These are phyloP conservation scores for Salvelinus alpinus DNA, from an alignment of 2,113 vertebrate genomes.

Conservation along the genomic window DNA sequence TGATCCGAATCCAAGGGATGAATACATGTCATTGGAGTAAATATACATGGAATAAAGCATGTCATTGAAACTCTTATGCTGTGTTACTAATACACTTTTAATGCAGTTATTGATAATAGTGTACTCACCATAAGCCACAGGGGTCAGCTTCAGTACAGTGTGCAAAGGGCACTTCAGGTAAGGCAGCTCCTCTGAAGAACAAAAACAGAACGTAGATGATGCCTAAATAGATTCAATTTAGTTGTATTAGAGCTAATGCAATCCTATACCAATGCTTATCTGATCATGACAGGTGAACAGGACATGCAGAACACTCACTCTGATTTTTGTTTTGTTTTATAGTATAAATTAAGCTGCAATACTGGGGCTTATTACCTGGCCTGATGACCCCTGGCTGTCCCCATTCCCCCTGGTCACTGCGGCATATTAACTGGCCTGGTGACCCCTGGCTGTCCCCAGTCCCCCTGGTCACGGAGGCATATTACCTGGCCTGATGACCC, in stretches of 20 bases:
- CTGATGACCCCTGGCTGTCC: constrained; percentile 40
- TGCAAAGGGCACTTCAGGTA: constrained; percentile 96
- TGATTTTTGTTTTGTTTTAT: background rate
- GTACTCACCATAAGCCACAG: constrained; percentile 89
- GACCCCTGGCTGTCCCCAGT: too few relatives aligned
- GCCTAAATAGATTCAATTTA: background rate
- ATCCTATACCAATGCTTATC: background rate
- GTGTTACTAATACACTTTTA: too few relatives aligned
- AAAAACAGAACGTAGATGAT: background rate
- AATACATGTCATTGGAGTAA: background rate
- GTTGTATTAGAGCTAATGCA: background rate
- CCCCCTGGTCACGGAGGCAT: too few relatives aligned
- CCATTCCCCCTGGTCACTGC: too few relatives aligned
- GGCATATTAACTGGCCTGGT: too few relatives aligned
- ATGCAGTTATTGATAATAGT: background rate
- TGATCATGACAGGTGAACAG: background rate
- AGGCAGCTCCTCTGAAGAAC: constrained; percentile 86
- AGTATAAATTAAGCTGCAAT: background rate
- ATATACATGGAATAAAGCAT: background rate
- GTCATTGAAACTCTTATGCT: too few relatives aligned
- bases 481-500: too few relatives aligned
- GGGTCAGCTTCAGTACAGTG: constrained; percentile 93
- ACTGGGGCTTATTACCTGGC: constrained; percentile 67
- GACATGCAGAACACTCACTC: background rate
- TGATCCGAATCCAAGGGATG: too few relatives aligned